Evolutionary conservation across 1,140 invertebrate species (phyloP), one percentile per base, ranked within the genome.

Genomic region (Drosophila nikananu): DNA sequence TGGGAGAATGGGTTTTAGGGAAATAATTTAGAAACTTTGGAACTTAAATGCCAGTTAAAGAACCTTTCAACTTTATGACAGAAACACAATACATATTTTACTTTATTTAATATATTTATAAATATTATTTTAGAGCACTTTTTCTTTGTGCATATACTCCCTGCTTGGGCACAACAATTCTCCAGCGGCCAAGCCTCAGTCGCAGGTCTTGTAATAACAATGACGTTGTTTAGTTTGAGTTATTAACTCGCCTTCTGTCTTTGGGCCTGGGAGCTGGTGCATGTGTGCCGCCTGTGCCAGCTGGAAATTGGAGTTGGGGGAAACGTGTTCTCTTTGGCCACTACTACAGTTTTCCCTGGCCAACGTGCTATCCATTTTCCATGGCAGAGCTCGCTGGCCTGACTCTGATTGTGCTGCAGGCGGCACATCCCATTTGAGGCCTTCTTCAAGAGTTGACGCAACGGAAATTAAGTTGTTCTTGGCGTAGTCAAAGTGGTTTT

Each of bases 171-270:
- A 13, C 21, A 37, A 68, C 30, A 35, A 71, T 71, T 68, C 63
- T 48, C 66, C 13, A 15, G 62, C 27, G 65, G 19, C 48, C 9
- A 21, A 65, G 46, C 55, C 52, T 42, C 62, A 62, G 78, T 81
- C 58, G 57, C 39, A 48, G 54, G 32, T 77, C 42, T 74, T 81
- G 79, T 81, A 78, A 75, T 78, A 84, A 87, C 72, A 87, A 87
- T 90, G 78, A 86, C 71, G 86, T 80, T 89, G 86, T 89, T 89
- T 90, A 89, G 84, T 86, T 80, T 89, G 83, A 87, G 86, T 89
- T 89, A 90, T 89, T 89, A 89, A 86, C 86, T 79, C 83, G 84
- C 66, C 60, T 65, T 70, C 71, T 71, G 52, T 64, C 74, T 77
- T 77, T 48, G 15, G 12, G 30, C 19, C 21, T 49, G 65, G 17